Conservation (phyloP, 1,140 invertebrate genomes). For the Trichomalopsis sarcophagae region DNA sequence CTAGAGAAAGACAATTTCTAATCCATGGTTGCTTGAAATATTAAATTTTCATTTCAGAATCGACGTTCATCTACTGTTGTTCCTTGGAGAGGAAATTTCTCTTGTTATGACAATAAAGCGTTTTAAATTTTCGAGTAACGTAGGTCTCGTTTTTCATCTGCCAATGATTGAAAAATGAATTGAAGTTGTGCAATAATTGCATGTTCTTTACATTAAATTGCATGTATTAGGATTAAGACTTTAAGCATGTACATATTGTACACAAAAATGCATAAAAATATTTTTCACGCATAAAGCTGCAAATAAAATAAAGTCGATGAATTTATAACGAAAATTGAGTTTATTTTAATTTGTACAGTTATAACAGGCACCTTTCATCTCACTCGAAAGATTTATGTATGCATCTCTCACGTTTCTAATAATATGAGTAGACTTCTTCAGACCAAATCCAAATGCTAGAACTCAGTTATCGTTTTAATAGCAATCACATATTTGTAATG, state of each 20-base stretch:
- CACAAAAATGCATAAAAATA: not conserved
- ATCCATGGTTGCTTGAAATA: not conserved
- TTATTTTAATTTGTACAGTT: slow-evolving; percentile 44
- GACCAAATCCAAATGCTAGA: too few species aligned
- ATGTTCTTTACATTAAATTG: too few species aligned
- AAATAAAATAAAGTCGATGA: not conserved
- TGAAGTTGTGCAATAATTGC: too few species aligned
- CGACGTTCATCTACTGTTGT: slow-evolving; percentile 13
- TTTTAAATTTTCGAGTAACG: not conserved
- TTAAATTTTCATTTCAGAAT: slow-evolving; percentile 38
- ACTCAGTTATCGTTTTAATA: too few species aligned
- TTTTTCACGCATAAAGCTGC: not conserved
- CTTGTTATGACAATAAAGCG: slow-evolving; percentile 31
- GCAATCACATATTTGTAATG: not conserved
- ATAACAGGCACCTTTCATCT: slow-evolving; percentile 1
- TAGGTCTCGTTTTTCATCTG: too few species aligned
- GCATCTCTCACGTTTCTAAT: too few species aligned
- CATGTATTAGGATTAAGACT: too few species aligned
- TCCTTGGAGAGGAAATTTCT: slow-evolving; percentile 55
- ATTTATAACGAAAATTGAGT: slow-evolving; percentile 9
- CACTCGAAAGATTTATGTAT: not conserved
- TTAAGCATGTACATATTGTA: not conserved
- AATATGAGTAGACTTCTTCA: too few species aligned
- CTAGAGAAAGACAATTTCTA: not conserved
- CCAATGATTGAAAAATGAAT: too few species aligned